Evolutionary conservation across 2,797 vertebrate genomes (phyloP), one percentile per base, ranked within the genome.

Genomic region (Hapalemur alaotrensis): DNA sequence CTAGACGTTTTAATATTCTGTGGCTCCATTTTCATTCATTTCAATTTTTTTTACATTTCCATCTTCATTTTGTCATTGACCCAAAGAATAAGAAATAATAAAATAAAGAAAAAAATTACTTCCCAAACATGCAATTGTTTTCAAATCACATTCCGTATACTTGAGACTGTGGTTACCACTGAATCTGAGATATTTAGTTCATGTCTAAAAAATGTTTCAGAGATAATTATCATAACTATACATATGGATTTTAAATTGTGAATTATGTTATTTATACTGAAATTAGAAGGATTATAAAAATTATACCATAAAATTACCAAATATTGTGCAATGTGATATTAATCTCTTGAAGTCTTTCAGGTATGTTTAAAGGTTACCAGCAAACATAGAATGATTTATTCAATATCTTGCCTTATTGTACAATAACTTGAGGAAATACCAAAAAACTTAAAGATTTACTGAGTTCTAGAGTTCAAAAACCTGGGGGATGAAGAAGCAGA

Each of bases 111-210:
- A 20, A 65, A 82, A 80, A 89, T 70, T 14, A 43, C 28, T 87
- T 93, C 22, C 20, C 92, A 91, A 69, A 92, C 81, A 72, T 32
- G 1, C 12, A 95, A 10, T 87, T 83, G 57, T 88, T 95, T 90
- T 76, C 20, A 92, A 95, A 72, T 92, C 75, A 50, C 13, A 50
- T 9, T 83, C 6, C 10, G 69, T 83, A 48, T 95, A 79, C 73
- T 57, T 86, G 14, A 94, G 7, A 9, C 5, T 73, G 12, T 76
- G 38, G 63, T 69, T 69, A 72, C 57, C 69, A 30, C 54, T 73
- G 70, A 59, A 95, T 61, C 0, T 67, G 23, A 69, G 13, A 12
- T 20, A 70, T 91, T 76, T 63, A 69, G 9, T 90, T 96, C 78
- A 35, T 35, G 54, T 83, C 46, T 90, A 91, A 30, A 81, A 85